Percentiles rank a stretch among this genome's conserved stretches.
Evolutionary conservation across 2,113 vertebrate species (phyloP).

Genomic region (Trachemys scripta): DNA sequence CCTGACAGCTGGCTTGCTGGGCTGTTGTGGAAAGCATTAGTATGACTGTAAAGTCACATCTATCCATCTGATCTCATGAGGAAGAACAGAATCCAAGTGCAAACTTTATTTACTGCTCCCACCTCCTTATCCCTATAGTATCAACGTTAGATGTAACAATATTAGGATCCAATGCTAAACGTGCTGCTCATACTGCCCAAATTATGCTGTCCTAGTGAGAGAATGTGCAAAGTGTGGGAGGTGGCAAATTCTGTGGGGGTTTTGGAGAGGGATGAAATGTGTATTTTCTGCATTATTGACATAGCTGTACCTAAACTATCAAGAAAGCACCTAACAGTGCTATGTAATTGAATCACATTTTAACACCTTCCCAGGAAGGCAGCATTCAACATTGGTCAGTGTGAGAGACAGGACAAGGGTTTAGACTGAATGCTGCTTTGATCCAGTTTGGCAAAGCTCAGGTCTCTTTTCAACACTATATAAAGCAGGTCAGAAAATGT

Average conservation of each 20-base stretch:
- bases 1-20: conserved; percentile 55
- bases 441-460: neutral
- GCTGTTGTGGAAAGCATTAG: conserved; percentile 55
- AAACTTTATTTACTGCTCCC: conserved; percentile 44
- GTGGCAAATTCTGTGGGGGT: neutral
- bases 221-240: conserved; percentile 9
- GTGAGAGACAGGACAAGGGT: neutral
- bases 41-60: neutral
- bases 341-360: neutral
- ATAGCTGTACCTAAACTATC: neutral
- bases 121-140: neutral
- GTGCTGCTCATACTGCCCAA: neutral
- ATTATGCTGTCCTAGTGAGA: neutral
- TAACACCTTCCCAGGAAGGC: neutral
- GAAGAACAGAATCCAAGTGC: conserved; percentile 9
- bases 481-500: neutral
- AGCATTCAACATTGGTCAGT: neutral
- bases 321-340: neutral
- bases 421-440: neutral
- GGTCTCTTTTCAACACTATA: neutral
- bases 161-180: conserved; percentile 5
- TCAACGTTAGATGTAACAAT: neutral
- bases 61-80: neutral
- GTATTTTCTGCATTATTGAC: conserved; percentile 1
- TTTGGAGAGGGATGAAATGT: conserved; percentile 1